Evolutionary conservation across 2,888 invertebrate genomes (phyloP), one percentile per base, ranked within the genome.

Genomic region (Euplagia quadripunctaria): DNA sequence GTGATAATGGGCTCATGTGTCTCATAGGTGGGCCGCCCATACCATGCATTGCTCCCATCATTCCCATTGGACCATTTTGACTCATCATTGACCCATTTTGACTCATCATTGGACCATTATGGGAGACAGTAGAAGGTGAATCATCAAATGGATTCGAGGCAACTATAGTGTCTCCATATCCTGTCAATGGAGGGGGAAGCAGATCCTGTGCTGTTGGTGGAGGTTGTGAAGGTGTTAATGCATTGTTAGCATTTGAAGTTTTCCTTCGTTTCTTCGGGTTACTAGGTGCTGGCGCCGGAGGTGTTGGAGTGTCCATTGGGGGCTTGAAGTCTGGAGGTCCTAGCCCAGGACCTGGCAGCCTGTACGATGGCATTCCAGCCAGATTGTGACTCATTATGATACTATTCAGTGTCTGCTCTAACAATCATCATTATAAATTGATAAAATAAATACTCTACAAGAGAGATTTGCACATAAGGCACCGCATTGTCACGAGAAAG

Each of bases 91-190:
- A 96, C 4, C 97, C 97, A 89, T 96, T 97, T 64, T 97, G 96
- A 88, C 95, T 96, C 92, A 96, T 96, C 96, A 97, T 96, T 81
- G 97, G 97, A 12, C 96, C 96, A 91, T 96, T 96, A 90, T 97
- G 93, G 81, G 96, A 93, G 68, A 96, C 95, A 69, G 96, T 97
- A 68, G 96, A 97, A 68, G 98, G 98, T 71, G 98, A 98, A 91
- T 99, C 99, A 94, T 99, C 99, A 92, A 99, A 99, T 61, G 99
- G 99, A 94, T 99, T 99, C 79, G 98, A 98, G 74, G 99, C 99
- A 78, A 99, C 97, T 89, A 99, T 98, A 76, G 99, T 99, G 90
- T 99, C 99, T 58, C 99, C 99, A 93, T 98, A 99, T 82, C 98
- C 98, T 66, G 98, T 97, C 87, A 98, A 97, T 46, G 98, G 98